These are phyloP conservation scores for Melangyna quadrimaculata DNA, from an alignment of 2,888 invertebrate species.

Conservation along the genomic window DNA sequence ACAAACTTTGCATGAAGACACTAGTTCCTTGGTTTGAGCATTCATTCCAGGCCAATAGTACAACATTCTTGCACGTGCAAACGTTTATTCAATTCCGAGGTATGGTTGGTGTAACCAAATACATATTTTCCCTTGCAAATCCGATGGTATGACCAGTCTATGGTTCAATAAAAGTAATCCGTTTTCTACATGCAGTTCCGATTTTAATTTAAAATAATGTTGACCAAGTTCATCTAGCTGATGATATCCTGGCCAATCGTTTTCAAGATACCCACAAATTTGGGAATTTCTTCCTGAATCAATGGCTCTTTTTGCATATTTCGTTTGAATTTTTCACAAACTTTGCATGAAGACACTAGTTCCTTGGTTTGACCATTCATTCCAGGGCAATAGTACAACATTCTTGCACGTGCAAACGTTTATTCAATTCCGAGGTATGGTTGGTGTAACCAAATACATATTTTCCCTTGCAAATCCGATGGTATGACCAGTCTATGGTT, in stretches of 20 bases:
- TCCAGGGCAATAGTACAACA: constrained; percentile 75
- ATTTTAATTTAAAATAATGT: constrained; percentile 38
- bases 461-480: constrained; percentile 15
- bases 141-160: constrained; percentile 56
- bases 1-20: background rate
- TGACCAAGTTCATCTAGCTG: constrained; percentile 28
- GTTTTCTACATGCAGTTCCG: constrained; percentile 26
- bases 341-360: background rate
- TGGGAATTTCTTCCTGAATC: background rate
- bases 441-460: constrained; percentile 73
- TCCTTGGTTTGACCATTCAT: too few species aligned
- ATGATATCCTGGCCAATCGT: constrained; percentile 68
- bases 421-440: constrained; percentile 74
- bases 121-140: constrained; percentile 9
- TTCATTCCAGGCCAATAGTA: constrained; percentile 77
- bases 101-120: constrained; percentile 75
- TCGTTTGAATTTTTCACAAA: constrained; percentile 25
- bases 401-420: constrained; percentile 72
- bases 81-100: constrained; percentile 74
- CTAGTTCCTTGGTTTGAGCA: constrained; percentile 71
- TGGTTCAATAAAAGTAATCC: constrained; percentile 18
- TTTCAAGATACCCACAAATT: constrained; percentile 13
- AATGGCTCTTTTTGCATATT: constrained; percentile 28
- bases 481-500: constrained; percentile 59
- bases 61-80: constrained; percentile 70